Evolutionary conservation across 2,888 invertebrate species (phyloP).

Genomic region (Dryocosmus kuriphilus): DNA sequence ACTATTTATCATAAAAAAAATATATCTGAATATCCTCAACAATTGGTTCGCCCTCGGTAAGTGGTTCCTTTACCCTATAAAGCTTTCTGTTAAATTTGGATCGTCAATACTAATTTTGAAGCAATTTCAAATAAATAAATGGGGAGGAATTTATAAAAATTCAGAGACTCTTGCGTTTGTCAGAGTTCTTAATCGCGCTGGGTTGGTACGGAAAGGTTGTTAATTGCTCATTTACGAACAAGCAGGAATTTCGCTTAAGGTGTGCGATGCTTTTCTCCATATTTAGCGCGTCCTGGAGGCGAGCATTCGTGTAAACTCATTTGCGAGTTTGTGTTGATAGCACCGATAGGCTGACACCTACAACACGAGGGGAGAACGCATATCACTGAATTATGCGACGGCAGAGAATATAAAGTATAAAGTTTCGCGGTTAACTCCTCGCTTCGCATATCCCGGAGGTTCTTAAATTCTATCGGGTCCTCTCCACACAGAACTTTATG

Average conservation of each 20-base stretch:
- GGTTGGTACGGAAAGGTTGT: conserved; percentile 25
- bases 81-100: neutral
- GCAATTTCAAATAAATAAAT: neutral
- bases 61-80: too few species aligned
- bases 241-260: conserved; percentile 35
- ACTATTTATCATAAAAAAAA: too few species aligned
- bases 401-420: conserved; percentile 43
- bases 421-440: conserved; percentile 33
- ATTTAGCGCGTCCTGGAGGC: conserved; percentile 35
- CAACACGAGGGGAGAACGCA: conserved; percentile 34
- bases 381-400: conserved; percentile 42
- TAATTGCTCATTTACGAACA: conserved; percentile 39
- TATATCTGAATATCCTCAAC: too few species aligned
- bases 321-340: conserved; percentile 32
- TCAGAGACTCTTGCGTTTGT: conserved; percentile 1
- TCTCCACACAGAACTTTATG: neutral
- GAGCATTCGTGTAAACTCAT: conserved; percentile 37
- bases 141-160: conserved; percentile 18
- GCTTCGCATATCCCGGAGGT: neutral
- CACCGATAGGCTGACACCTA: conserved; percentile 38
- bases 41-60: too few species aligned
- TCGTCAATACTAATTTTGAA: conserved; percentile 1
- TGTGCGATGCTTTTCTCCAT: conserved; percentile 30
- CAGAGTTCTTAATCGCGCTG: conserved; percentile 34
- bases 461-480: conserved; percentile 16